A percentile compares a stretch with the other conserved stretches of the same genome.
Evolutionary conservation across 2,113 vertebrate species (phyloP).

Genomic region (Aix galericulata): DNA sequence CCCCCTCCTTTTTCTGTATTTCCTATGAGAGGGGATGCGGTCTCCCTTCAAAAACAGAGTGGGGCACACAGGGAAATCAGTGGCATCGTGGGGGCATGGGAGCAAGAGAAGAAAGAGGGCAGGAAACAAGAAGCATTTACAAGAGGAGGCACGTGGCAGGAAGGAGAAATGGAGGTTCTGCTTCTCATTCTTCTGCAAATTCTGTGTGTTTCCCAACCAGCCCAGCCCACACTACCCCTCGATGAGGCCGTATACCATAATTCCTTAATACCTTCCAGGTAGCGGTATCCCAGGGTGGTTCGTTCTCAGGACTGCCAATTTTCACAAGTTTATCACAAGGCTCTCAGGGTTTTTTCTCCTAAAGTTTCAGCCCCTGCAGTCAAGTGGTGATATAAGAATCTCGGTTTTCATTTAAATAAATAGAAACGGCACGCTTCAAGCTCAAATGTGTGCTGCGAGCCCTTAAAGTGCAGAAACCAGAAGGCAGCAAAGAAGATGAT

Average conservation of each 20-base stretch:
- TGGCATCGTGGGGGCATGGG: accelerated
- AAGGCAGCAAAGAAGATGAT: not conserved
- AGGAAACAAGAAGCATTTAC: not conserved
- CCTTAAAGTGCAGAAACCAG: not conserved
- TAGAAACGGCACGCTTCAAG: not conserved
- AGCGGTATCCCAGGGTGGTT: not conserved
- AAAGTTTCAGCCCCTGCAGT: not conserved
- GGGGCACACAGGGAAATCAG: not conserved
- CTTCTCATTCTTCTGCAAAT: not conserved
- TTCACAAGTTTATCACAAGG: conserved; percentile 32
- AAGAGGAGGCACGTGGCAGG: not conserved
- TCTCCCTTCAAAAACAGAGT: not conserved
- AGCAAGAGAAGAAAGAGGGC: not conserved
- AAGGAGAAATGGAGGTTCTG: not conserved
- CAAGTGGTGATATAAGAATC: not conserved
- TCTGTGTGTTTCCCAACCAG: not conserved
- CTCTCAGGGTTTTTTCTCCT: conserved; percentile 3
- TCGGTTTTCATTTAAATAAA: conserved; percentile 19
- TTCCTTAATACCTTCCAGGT: conserved; percentile 19
- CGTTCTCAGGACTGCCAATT: conserved; percentile 2
- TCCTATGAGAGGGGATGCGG: not conserved
- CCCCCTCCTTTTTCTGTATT: not conserved
- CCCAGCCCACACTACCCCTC: not conserved
- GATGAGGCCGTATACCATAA: not conserved
- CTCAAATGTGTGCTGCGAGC: not conserved